phyloP scores from a whole-genome alignment of 2,888 invertebrate genomes.

The Saturnia pavonia region DNA sequence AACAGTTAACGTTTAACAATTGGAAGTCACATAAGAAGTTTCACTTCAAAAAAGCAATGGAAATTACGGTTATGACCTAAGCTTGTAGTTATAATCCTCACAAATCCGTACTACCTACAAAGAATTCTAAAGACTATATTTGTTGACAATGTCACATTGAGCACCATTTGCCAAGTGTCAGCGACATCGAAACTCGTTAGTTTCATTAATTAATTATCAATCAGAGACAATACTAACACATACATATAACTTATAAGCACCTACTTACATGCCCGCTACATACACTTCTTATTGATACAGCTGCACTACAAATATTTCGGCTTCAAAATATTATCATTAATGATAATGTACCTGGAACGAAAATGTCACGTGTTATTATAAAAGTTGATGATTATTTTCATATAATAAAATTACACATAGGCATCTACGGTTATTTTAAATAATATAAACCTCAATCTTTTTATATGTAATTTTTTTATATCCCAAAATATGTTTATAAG shows the following conservation, averaged over 20 bases:
- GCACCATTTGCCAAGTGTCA: conserved; percentile 60
- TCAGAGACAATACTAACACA: background rate
- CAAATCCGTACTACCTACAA: background rate
- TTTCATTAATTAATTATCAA: conserved; percentile 14
- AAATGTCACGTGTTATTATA: background rate
- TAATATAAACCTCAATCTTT: background rate
- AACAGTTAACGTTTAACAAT: too few species aligned
- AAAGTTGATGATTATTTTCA: background rate
- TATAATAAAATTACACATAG: background rate
- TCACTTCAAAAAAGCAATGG: too few species aligned
- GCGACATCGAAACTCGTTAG: conserved; percentile 40
- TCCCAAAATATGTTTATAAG: too few species aligned
- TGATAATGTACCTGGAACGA: background rate
- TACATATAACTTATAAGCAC: background rate
- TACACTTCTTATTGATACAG: background rate
- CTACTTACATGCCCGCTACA: background rate
- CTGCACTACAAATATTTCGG: conserved; percentile 2
- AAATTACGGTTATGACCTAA: too few species aligned
- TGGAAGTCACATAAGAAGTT: too few species aligned
- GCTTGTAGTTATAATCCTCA: background rate
- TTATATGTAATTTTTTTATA: too few species aligned
- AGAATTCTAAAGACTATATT: conserved; percentile 19
- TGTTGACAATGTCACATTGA: conserved; percentile 64
- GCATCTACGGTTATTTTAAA: background rate
- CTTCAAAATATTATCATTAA: conserved; percentile 4